These are phyloP conservation scores for Chymomyza costata DNA, from an alignment of 1,140 invertebrate genomes.

Conservation along the genomic window DNA sequence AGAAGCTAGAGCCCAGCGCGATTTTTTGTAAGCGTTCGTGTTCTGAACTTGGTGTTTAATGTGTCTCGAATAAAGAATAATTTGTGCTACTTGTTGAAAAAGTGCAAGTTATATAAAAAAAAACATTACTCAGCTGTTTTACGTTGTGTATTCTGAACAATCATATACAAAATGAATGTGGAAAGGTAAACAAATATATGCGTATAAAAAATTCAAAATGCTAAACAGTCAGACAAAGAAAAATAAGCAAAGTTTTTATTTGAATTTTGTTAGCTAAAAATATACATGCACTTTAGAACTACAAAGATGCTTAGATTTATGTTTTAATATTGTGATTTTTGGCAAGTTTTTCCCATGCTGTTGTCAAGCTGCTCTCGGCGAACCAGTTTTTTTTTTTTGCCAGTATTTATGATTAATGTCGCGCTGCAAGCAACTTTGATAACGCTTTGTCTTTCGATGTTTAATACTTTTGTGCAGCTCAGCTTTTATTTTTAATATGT, in stretches of 20 bases:
- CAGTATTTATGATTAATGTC: too few relatives aligned
- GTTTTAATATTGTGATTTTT: too few relatives aligned
- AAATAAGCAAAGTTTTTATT: slow-evolving; percentile 1
- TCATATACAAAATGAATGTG: slow-evolving; percentile 45
- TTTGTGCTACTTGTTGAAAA: slow-evolving; percentile 22
- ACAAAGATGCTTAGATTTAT: slow-evolving; percentile 20
- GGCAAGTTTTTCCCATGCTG: too few relatives aligned
- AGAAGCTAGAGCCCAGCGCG: slow-evolving; percentile 25
- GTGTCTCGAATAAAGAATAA: slow-evolving; percentile 24
- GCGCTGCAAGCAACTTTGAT: too few relatives aligned
- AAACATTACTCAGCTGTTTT: slow-evolving; percentile 36
- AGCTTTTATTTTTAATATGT: too few relatives aligned
- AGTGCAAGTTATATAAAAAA: slow-evolving; percentile 28
- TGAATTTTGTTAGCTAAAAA: slow-evolving; percentile 42
- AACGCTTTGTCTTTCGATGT: too few relatives aligned
- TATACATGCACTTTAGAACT: slow-evolving; percentile 31
- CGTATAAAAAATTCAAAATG: slow-evolving; percentile 17
- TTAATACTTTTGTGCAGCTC: too few relatives aligned
- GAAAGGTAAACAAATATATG: slow-evolving; percentile 50
- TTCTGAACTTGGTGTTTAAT: slow-evolving; percentile 23
- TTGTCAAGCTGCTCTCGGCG: too few relatives aligned
- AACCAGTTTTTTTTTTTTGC: too few relatives aligned
- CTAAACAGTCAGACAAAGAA: slow-evolving; percentile 7
- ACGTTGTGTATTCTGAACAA: slow-evolving; percentile 23
- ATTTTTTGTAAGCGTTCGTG: slow-evolving; percentile 5